Evolutionary conservation across 2,113 vertebrate species (phyloP), one percentile per base, ranked within the genome.

Genomic region (Lichenostomus cassidix): DNA sequence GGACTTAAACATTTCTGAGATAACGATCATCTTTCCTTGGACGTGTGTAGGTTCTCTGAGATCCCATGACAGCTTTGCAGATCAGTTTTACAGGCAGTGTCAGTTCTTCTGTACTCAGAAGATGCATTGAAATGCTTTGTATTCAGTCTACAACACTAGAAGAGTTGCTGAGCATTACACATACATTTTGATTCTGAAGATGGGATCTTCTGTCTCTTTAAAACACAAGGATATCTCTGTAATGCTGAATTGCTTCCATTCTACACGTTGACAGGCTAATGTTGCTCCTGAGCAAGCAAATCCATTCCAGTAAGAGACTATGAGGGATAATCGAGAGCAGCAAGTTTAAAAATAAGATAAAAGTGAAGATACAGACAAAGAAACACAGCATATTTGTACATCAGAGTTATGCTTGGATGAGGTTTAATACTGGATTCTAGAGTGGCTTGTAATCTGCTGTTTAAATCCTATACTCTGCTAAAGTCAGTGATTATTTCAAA

Each of bases 181-280:
- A 55, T 65, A 63, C 33, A 23, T 94, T 94, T 76, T 94, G 65
- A 73, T 94, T 79, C 28, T 42, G 23, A 89, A 67, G 77, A 76
- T 73, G 63, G 44, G 46, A 35, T 94, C 82, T 90, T 84, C 88
- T 90, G 83, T 89, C 49, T 44, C 49, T 93, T 91, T 55, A 64
- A 90, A 91, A 68, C 4, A 5, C 23, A 33, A 78, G 39, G 69
- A 20, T 83, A 37, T 82, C 69, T 94, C 49, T 81, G 10, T 92
- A 90, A 59, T 50, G 27, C 82, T 75, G 70, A 63, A 75, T 83
- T 60, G 73, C 33, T 14, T 52, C 87, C 15, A 10, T 75, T 83
- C 60, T 85, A 25, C 8, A 11, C 25, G 2, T 1, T 53, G 65
- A 79, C 82, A 62, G 67, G 78, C 68, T 69, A 23, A 65, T 63